phyloP scores from a whole-genome alignment of 1,140 invertebrate genomes.

The Eupristina koningsbergeri region DNA sequence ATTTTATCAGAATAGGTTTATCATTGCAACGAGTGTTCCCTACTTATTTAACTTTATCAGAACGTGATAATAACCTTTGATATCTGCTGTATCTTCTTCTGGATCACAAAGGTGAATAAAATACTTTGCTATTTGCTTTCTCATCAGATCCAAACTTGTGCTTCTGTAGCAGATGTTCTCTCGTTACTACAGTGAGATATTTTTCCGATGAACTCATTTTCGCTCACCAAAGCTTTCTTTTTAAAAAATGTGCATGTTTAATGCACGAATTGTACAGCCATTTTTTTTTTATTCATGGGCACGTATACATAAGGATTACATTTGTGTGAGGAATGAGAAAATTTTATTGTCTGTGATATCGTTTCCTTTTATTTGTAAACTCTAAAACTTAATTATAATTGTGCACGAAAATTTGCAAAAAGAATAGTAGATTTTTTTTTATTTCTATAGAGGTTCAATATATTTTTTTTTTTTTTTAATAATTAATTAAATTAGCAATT shows the following conservation, averaged over 20 bases:
- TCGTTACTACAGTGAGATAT: not conserved
- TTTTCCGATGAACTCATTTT: not conserved
- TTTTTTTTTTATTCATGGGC: not conserved
- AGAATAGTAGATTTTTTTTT: not conserved
- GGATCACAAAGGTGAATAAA: not conserved
- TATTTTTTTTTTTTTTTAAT: not conserved
- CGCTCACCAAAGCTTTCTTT: not conserved
- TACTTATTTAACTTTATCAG: too few relatives aligned
- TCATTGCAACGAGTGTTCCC: too few relatives aligned
- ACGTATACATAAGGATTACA: not conserved
- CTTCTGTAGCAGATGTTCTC: not conserved
- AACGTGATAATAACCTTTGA: too few relatives aligned
- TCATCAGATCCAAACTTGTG: not conserved
- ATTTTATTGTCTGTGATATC: not conserved
- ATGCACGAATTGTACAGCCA: not conserved
- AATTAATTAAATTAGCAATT: too few relatives aligned
- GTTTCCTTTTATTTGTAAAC: not conserved
- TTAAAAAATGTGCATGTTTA: not conserved
- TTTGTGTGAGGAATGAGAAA: not conserved
- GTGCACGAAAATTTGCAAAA: not conserved
- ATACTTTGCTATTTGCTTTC: not conserved
- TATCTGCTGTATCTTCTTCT: not conserved
- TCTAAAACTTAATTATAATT: not conserved
- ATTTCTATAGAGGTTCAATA: not conserved
- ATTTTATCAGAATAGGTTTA: too few relatives aligned